phyloP scores from a whole-genome alignment of 1,140 invertebrate genomes.

The Ctenoplectra terminalis region DNA sequence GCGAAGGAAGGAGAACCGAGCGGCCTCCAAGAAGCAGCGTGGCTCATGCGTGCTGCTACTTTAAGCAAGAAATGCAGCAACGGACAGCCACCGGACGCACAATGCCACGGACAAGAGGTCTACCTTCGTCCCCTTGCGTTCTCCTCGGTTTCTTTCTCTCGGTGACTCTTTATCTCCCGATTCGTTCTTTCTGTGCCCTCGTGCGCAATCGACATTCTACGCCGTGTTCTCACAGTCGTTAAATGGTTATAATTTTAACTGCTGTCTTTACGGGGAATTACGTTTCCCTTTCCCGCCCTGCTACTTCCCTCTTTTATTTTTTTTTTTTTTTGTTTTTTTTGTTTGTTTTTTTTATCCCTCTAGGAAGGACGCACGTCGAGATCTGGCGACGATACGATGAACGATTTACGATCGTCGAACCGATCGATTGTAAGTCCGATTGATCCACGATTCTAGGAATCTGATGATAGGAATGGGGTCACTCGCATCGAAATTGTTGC shows the following conservation, averaged over 20 bases:
- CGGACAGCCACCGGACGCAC: slow-evolving; percentile 59
- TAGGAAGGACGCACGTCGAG: neutral
- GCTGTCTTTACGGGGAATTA: slow-evolving; percentile 36
- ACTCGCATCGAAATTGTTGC: neutral
- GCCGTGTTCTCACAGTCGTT: slow-evolving; percentile 71
- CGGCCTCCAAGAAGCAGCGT: slow-evolving; percentile 63
- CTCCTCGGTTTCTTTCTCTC: neutral
- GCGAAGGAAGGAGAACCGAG: slow-evolving; percentile 54
- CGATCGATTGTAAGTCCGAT: neutral
- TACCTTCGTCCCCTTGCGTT: slow-evolving; percentile 8
- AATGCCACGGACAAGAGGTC: slow-evolving; percentile 69
- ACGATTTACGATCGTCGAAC: neutral
- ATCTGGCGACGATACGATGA: slow-evolving; percentile 15
- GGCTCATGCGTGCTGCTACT: slow-evolving; percentile 31
- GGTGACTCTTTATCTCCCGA: slow-evolving; percentile 38
- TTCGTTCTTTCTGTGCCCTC: slow-evolving; percentile 22
- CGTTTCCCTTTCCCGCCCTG: neutral
- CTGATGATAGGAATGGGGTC: neutral
- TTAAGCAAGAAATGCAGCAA: slow-evolving; percentile 55
- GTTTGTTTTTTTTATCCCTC: too few species aligned
- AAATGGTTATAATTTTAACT: slow-evolving; percentile 70
- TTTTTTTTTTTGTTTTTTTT: too few species aligned
- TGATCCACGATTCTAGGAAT: slow-evolving; percentile 9
- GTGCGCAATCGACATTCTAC: slow-evolving; percentile 35
- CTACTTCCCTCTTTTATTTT: too few species aligned